A percentile compares a stretch with the other conserved stretches of the same genome.
phyloP scores from a whole-genome alignment of 2,888 invertebrate species.

The Drosophila merina region DNA sequence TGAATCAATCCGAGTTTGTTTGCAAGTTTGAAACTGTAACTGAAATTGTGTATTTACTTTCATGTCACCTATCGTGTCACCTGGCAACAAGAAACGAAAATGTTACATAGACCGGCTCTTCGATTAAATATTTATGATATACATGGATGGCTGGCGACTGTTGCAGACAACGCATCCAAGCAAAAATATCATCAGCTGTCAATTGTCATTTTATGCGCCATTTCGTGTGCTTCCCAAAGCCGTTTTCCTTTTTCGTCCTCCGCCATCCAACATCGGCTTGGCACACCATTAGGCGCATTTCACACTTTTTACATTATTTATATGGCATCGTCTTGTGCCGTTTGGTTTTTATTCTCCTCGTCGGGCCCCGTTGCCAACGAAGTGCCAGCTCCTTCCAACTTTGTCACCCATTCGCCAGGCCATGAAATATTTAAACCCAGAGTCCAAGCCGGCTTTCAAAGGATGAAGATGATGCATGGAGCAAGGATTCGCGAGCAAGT shows the following conservation, averaged over 20 bases:
- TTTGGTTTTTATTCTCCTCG: constrained; percentile 17
- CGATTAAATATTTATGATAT: constrained; percentile 20
- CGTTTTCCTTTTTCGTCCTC: constrained; percentile 7
- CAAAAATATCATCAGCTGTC: constrained; percentile 68
- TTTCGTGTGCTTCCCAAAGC: constrained; percentile 45
- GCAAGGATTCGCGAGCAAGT: constrained; percentile 19
- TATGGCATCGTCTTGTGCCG: constrained; percentile 62
- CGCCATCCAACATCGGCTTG: constrained; percentile 47
- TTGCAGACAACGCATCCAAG: constrained; percentile 38
- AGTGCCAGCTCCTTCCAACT: constrained; percentile 20
- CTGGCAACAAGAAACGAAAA: constrained; percentile 50
- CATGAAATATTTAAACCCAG: constrained; percentile 70
- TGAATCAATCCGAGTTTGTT: constrained; percentile 4
- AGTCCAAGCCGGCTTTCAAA: constrained; percentile 44
- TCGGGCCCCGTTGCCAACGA: neutral
- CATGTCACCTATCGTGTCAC: constrained; percentile 4
- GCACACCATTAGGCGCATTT: constrained; percentile 79
- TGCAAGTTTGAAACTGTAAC: constrained; percentile 27
- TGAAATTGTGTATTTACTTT: constrained; percentile 27
- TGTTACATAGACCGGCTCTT: constrained; percentile 58
- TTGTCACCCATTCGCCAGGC: constrained; percentile 52
- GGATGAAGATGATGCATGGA: constrained; percentile 39
- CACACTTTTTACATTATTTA: constrained; percentile 80
- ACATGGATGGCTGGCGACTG: constrained; percentile 13
- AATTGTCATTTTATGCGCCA: constrained; percentile 77